Percentiles rank a stretch among this genome's conserved stretches.
Conservation (phyloP, 2,888 invertebrate genomes). For the Meandrusa payeni region DNA sequence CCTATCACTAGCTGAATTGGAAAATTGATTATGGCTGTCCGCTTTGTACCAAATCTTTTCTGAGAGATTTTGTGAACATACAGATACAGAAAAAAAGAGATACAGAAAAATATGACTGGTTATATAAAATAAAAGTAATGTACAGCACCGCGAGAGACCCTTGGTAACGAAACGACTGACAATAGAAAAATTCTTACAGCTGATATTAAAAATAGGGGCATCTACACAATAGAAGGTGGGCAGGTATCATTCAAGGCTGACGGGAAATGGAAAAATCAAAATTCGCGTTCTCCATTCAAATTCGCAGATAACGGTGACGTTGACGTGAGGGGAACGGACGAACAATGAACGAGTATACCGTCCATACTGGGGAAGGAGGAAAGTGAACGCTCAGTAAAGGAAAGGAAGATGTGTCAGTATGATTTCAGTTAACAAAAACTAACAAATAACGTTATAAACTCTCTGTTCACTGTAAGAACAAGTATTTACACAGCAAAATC, state of each 20-base stretch:
- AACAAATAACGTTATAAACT: too few relatives aligned
- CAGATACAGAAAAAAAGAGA: too few relatives aligned
- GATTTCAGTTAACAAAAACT: too few relatives aligned
- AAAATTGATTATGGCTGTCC: too few relatives aligned
- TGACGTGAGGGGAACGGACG: slow-evolving; percentile 28
- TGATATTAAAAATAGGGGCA: slow-evolving; percentile 59
- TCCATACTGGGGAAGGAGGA: slow-evolving; percentile 30
- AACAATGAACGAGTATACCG: slow-evolving; percentile 42
- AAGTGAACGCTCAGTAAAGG: slow-evolving; percentile 8
- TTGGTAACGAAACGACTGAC: slow-evolving; percentile 36
- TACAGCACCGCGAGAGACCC: slow-evolving; percentile 29
- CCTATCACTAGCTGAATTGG: too few relatives aligned
- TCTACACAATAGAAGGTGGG: slow-evolving; percentile 45
- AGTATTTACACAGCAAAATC: too few relatives aligned
- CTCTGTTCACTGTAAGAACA: too few relatives aligned
- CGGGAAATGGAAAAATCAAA: slow-evolving; percentile 73
- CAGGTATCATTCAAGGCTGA: slow-evolving; percentile 55
- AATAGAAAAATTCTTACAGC: slow-evolving; percentile 42
- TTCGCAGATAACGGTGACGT: slow-evolving; percentile 45
- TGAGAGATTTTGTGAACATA: too few relatives aligned
- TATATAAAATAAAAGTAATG: slow-evolving; percentile 25
- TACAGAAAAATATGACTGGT: too few relatives aligned
- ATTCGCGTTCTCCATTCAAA: slow-evolving; percentile 54
- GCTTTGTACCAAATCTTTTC: too few relatives aligned
- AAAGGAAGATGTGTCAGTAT: too few relatives aligned